phyloP scores from a whole-genome alignment of 2,888 invertebrate species.

The Nymphalis c-album region DNA sequence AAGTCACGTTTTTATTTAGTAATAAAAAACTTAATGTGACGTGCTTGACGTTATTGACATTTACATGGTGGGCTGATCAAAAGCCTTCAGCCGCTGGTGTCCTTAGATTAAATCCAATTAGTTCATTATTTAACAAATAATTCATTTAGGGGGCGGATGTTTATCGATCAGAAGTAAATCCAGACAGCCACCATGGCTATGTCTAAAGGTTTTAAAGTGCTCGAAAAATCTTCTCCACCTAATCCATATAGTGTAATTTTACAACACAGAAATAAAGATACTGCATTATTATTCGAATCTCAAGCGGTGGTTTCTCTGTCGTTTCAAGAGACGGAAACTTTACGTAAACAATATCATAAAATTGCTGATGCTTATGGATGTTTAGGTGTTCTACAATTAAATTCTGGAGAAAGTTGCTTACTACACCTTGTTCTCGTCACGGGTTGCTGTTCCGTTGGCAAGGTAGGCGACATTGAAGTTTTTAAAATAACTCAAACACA shows the following conservation, averaged over 20 bases:
- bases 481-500: constrained; percentile 96
- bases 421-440: constrained; percentile 96
- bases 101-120: background rate
- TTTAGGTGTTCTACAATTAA: constrained; percentile 94
- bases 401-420: constrained; percentile 91
- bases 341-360: constrained; percentile 94
- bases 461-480: constrained; percentile 96
- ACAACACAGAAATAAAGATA: constrained; percentile 93
- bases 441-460: constrained; percentile 97
- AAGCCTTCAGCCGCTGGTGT: background rate
- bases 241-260: constrained; percentile 94
- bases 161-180: constrained; percentile 43
- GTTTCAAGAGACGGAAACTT: constrained; percentile 92
- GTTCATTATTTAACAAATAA: constrained; percentile 4
- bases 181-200: constrained; percentile 87
- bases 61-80: constrained; percentile 5
- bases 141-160: constrained; percentile 62
- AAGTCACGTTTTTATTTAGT: background rate
- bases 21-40: background rate
- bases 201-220: constrained; percentile 95
- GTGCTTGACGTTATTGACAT: constrained; percentile 9
- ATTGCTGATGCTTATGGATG: constrained; percentile 97
- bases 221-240: constrained; percentile 92
- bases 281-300: constrained; percentile 94
- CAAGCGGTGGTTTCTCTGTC: constrained; percentile 94